These are phyloP conservation scores for Drosophila borealis DNA, from an alignment of 2,888 invertebrate species.

Conservation along the genomic window DNA sequence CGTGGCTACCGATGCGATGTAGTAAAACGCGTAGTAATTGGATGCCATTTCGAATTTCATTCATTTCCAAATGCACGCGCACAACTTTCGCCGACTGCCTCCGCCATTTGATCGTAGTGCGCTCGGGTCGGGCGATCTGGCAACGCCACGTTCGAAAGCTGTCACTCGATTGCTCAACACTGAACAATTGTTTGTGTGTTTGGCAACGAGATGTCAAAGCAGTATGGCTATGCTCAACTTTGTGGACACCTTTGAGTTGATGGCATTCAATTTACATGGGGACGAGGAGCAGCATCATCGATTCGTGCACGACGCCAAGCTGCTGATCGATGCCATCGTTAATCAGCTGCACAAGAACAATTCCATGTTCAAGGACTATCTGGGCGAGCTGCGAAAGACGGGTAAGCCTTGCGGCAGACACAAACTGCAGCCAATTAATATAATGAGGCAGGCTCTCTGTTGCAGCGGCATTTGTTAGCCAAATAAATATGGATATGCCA, in stretches of 20 bases:
- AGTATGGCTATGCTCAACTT: conserved; percentile 24
- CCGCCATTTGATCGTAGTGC: conserved; percentile 22
- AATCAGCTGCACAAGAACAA: conserved; percentile 1
- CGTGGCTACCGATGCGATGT: conserved; percentile 33
- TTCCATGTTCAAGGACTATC: conserved; percentile 17
- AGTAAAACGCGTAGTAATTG: conserved; percentile 73
- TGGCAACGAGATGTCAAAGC: background rate
- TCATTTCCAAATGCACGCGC: conserved; percentile 21
- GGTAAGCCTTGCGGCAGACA: conserved; percentile 24
- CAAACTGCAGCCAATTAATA: background rate
- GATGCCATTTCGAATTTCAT: conserved; percentile 62
- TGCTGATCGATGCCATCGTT: conserved; percentile 7
- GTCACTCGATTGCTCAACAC: background rate
- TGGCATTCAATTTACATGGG: conserved; percentile 11
- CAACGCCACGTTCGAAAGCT: conserved; percentile 17
- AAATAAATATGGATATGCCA: conserved; percentile 44
- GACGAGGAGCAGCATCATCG: conserved; percentile 17
- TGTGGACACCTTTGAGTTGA: conserved; percentile 13
- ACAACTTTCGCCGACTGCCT: background rate
- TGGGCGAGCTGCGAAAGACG: conserved; percentile 19
- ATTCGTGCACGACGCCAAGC: conserved; percentile 27
- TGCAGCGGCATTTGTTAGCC: conserved; percentile 38
- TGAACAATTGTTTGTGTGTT: background rate
- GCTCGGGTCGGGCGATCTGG: conserved; percentile 22
- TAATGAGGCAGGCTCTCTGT: background rate